Percentiles rank a stretch among this genome's conserved stretches.
Evolutionary conservation across 2,113 vertebrate species (phyloP).

Genomic region (Prochilodus magdalenae): DNA sequence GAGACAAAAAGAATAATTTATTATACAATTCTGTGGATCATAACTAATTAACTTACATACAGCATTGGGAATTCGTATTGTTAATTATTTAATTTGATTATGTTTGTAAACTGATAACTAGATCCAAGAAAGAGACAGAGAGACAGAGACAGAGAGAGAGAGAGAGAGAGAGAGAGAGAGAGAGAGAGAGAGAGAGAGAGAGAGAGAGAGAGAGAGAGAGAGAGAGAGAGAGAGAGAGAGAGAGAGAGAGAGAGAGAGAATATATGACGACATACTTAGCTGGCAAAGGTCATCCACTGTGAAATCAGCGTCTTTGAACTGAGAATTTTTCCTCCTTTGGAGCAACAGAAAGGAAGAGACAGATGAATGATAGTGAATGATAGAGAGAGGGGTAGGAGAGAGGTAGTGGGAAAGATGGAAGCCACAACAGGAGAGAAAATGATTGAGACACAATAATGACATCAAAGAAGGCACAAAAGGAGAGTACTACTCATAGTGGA

Average conservation of each 20-base stretch:
- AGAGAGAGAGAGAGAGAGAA: too few relatives aligned
- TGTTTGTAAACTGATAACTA: too few relatives aligned
- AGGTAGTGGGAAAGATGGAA: not conserved
- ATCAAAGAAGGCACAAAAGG: not conserved
- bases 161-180: not conserved
- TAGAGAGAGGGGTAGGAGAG: not conserved
- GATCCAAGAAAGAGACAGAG: too few relatives aligned
- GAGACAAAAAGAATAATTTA: slow-evolving; percentile 24
- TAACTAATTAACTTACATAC: too few relatives aligned
- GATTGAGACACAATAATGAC: not conserved
- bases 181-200: not conserved
- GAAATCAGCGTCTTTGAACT: slow-evolving; percentile 84
- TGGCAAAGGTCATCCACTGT: slow-evolving; percentile 93
- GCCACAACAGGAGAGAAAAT: not conserved
- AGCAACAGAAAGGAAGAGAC: not conserved
- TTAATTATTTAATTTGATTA: too few relatives aligned
- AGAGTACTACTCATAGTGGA: not conserved
- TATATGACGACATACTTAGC: slow-evolving; percentile 93
- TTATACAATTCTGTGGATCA: too few relatives aligned
- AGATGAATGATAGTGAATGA: too few relatives aligned
- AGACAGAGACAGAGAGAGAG: too few relatives aligned
- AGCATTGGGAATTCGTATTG: too few relatives aligned
- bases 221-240: too few relatives aligned
- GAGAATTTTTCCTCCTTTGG: slow-evolving; percentile 90
- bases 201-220: too few relatives aligned